phyloP scores from a whole-genome alignment of 2,888 invertebrate genomes.

The Drosophila kambysellisi region DNA sequence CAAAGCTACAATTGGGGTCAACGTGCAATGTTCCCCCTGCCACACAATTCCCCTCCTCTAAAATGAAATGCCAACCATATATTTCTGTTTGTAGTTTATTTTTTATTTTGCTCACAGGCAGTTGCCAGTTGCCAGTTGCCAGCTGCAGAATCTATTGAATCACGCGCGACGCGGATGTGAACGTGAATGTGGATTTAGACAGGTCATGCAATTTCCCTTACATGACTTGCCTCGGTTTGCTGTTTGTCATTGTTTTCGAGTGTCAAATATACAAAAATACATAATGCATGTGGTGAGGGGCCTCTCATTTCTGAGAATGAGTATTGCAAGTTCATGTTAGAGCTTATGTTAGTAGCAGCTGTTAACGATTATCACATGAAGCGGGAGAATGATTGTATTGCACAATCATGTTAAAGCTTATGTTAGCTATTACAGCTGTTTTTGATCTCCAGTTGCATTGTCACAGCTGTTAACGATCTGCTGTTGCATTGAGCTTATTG shows the following conservation, averaged over 20 bases:
- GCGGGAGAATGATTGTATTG: not conserved
- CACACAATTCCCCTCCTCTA: not conserved
- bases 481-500: no score
- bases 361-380: not conserved
- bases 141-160: constrained; percentile 39
- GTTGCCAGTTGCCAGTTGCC: constrained; percentile 23
- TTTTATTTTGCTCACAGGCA: constrained; percentile 23
- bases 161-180: constrained; percentile 14
- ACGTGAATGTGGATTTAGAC: constrained; percentile 29
- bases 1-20: constrained; percentile 68
- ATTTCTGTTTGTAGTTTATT: constrained; percentile 38
- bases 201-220: constrained; percentile 36
- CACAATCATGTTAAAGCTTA: not conserved
- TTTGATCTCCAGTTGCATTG: not conserved
- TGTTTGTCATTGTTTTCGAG: not conserved
- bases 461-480: not conserved
- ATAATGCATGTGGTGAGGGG: not conserved
- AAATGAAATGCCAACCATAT: constrained; percentile 20
- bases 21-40: constrained; percentile 36
- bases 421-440: not conserved
- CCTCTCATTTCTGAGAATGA: not conserved
- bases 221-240: constrained; percentile 40
- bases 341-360: not conserved
- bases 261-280: constrained; percentile 1
- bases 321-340: not conserved